Evolutionary conservation across 2,797 vertebrate genomes (phyloP).

Genomic region (Hypotaenidia okinawae): DNA sequence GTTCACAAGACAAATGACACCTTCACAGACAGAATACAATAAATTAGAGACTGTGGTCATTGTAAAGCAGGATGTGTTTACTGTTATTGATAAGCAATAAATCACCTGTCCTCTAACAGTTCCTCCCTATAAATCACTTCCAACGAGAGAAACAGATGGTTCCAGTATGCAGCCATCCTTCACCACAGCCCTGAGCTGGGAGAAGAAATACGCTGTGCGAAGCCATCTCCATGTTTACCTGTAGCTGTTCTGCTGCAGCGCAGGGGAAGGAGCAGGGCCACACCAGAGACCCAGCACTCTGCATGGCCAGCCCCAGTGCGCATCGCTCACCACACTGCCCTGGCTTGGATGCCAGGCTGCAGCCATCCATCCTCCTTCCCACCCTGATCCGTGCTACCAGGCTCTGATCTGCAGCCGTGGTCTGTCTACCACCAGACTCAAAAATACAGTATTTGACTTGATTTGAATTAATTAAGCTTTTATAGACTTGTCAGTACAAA

Average conservation of each 20-base stretch:
- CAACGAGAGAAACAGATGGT: conserved; percentile 20
- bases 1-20: conserved; percentile 55
- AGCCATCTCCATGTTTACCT: accelerated
- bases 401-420: neutral
- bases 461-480: neutral
- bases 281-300: accelerated
- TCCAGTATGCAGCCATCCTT: neutral
- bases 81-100: conserved; percentile 71
- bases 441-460: neutral
- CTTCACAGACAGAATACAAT: conserved; percentile 42
- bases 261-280: neutral
- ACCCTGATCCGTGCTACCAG: accelerated
- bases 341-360: neutral
- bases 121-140: conserved; percentile 66
- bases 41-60: conserved; percentile 46
- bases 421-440: neutral
- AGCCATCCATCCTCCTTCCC: accelerated
- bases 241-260: accelerated
- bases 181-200: neutral
- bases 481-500: neutral
- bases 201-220: neutral
- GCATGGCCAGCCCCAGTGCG: accelerated
- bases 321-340: accelerated
- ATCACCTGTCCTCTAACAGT: conserved; percentile 61
- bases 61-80: conserved; percentile 60